Conservation (phyloP, 2,797 vertebrate genomes). For the Mormyrops attenuatus region DNA sequence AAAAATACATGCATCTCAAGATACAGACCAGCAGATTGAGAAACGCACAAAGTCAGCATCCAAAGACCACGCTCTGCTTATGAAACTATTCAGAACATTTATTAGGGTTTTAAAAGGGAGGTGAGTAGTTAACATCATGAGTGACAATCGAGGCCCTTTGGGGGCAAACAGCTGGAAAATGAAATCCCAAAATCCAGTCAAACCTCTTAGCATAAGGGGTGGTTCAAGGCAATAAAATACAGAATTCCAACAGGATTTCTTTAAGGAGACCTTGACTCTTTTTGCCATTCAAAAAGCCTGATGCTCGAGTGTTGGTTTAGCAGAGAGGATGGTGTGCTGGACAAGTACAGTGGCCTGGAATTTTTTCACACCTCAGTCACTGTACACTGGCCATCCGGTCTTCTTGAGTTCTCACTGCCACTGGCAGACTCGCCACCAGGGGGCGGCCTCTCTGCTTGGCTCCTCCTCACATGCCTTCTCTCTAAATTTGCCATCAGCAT, state of each 20-base stretch:
- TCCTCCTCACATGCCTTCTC: slow-evolving; percentile 35
- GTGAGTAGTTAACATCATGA: slow-evolving; percentile 30
- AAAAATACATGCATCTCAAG: slow-evolving; percentile 49
- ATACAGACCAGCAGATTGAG: slow-evolving; percentile 35
- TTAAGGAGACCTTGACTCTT: slow-evolving; percentile 17
- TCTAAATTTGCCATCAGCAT: slow-evolving; percentile 34
- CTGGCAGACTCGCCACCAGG: slow-evolving; percentile 51
- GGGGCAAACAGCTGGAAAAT: slow-evolving; percentile 3
- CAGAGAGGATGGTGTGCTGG: slow-evolving; percentile 11
- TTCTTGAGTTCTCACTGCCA: slow-evolving; percentile 70
- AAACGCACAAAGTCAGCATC: slow-evolving; percentile 23
- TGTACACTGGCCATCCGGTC: slow-evolving; percentile 92
- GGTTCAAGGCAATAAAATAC: slow-evolving; percentile 15
- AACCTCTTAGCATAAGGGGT: background rate
- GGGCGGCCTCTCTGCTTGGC: slow-evolving; percentile 59
- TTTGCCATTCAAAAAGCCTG: slow-evolving; percentile 29
- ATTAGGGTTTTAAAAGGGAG: slow-evolving; percentile 31
- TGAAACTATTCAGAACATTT: slow-evolving; percentile 43
- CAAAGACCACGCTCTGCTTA: slow-evolving; percentile 37
- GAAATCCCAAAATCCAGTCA: slow-evolving; percentile 9
- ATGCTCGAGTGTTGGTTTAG: slow-evolving; percentile 21
- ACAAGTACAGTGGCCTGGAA: slow-evolving; percentile 25
- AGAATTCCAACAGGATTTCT: background rate
- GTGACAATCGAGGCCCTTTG: slow-evolving; percentile 27
- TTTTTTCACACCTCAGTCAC: slow-evolving; percentile 82